Evolutionary conservation across 2,113 vertebrate genomes (phyloP), one percentile per base, ranked within the genome.

Genomic region (Rhynchomys soricoides): DNA sequence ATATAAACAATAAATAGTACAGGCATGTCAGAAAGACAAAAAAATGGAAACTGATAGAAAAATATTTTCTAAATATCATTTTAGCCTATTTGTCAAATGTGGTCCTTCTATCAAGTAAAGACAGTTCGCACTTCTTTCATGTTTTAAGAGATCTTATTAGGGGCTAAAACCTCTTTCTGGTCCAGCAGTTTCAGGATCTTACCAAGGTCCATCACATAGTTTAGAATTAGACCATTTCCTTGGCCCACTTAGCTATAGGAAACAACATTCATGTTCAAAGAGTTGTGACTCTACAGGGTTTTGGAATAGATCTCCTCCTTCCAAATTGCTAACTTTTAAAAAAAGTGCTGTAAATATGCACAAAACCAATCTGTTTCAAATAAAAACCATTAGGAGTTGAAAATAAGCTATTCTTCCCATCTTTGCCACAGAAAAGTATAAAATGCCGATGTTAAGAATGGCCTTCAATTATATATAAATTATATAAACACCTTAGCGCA

Each of bases 41-140:
- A 75, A 62, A n/a, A 55, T 82, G 52, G 82, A 94, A 96, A 96
- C 8, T 90, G n/a, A 68, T 86, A 92, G 50, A 93, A 96, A 96
- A 95, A 97, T 94, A 96, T 78, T 74, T 94, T 75, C 92, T 83
- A 89, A 97, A 96, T 95, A 90, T 43, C 78, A 74, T 95, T 97
- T 95, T 82, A 91, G 95, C 50, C 40, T 91, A 93, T 89, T 34
- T 93, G 73, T 96, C 97, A 96, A 96, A 95, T 95, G 48, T 93
- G 93, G n/a, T 95, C 70, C 97, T 73, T 96, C 90, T 91, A 96
- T 3, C 64, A 75, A 97, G 91, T 86, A 75, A 96, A 89, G 66
- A 95, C 22, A 90, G 45, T 94, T 96, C 90, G 93, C 89, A 94
- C 96, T 96, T 86, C 89, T 15, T 96, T 92, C 62, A 93, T 40